Conservation (phyloP, 2,113 vertebrate species). For the Marcusenius ussheri region DNA sequence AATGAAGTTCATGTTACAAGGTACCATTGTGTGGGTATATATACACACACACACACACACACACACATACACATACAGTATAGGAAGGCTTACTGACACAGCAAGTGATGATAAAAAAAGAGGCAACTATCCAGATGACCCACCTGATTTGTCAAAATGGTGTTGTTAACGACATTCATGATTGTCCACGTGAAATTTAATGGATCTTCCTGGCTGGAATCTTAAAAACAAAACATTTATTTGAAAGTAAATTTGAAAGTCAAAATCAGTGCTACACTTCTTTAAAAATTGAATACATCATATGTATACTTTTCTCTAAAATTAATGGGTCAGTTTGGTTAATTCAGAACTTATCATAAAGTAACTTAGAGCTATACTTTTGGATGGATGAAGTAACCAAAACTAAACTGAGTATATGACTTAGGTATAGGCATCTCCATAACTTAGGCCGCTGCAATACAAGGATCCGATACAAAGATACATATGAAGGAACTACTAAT, state of each 20-base stretch:
- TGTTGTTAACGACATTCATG: constrained; percentile 26
- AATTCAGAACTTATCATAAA: not conserved
- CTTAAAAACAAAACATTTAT: constrained; percentile 38
- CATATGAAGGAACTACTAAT: not conserved
- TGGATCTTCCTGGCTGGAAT: constrained; percentile 7
- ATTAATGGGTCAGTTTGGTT: not conserved
- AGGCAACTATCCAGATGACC: constrained; percentile 13
- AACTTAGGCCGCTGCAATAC: not conserved
- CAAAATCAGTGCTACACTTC: not conserved
- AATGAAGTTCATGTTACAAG: too few relatives aligned
- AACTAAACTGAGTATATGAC: not conserved
- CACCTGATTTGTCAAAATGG: constrained; percentile 42
- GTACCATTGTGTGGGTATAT: not conserved
- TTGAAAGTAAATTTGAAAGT: not conserved
- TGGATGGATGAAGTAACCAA: not conserved
- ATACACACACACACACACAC: not conserved
- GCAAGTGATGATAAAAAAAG: not conserved
- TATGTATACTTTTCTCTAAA: not conserved
- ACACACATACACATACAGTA: not conserved
- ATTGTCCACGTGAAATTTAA: constrained; percentile 15
- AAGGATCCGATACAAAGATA: not conserved
- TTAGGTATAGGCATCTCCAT: not conserved
- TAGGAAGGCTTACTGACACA: not conserved
- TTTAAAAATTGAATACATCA: not conserved
- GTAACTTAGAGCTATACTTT: not conserved